These are phyloP conservation scores for Pantala flavescens DNA, from an alignment of 1,140 invertebrate species.

Conservation along the genomic window DNA sequence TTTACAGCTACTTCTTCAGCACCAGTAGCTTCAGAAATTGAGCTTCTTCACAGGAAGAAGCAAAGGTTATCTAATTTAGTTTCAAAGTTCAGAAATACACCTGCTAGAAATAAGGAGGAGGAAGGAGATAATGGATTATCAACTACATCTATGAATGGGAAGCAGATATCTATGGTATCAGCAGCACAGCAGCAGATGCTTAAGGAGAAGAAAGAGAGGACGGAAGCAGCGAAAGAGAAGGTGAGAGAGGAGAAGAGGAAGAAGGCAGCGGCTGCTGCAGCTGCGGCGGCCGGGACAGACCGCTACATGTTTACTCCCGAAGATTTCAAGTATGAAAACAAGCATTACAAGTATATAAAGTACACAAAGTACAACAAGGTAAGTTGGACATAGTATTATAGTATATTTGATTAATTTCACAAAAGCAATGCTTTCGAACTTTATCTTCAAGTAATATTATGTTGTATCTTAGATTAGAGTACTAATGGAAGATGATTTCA, in stretches of 20 bases:
- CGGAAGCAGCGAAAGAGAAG: constrained; percentile 55
- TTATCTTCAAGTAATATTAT: no score
- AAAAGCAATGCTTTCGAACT: no score
- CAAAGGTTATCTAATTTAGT: constrained; percentile 39
- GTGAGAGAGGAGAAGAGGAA: constrained; percentile 37
- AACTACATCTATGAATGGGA: background rate
- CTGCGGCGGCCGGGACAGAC: background rate
- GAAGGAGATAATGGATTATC: background rate
- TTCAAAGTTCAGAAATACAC: background rate
- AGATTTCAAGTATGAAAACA: constrained; percentile 69
- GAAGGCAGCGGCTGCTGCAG: constrained; percentile 16
- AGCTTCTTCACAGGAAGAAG: constrained; percentile 44
- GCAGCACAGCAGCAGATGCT: constrained; percentile 21
- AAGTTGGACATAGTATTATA: no score
- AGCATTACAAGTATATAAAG: constrained; percentile 69
- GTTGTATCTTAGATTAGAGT: no score
- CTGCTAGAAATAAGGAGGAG: background rate
- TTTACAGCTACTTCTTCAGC: background rate
- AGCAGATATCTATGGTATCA: background rate
- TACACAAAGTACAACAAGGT: constrained; percentile 62
- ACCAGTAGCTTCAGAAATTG: constrained; percentile 37
- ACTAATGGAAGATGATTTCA: no score
- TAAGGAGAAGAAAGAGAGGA: constrained; percentile 42
- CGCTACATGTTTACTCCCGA: constrained; percentile 57
- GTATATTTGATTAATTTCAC: no score